Evolutionary conservation across 64 coral and sea anemone genomes (phyloP).

Genomic region (Actinia equina): DNA sequence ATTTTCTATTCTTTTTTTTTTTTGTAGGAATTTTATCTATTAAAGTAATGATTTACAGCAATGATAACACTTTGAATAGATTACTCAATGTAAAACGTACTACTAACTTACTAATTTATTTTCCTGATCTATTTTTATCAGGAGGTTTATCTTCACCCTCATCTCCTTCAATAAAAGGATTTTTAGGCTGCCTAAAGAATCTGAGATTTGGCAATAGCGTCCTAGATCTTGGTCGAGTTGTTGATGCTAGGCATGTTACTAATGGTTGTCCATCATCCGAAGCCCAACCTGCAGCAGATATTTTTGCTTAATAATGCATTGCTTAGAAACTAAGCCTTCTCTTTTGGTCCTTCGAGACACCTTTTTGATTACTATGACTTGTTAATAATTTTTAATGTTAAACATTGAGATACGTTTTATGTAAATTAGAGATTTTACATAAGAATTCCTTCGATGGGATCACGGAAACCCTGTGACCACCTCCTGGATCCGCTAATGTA

Average conservation of each 20-base stretch:
- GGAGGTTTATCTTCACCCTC: not conserved
- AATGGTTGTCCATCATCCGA: constrained; percentile 15
- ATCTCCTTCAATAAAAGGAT: not conserved
- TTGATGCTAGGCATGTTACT: not conserved
- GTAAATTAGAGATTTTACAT: too few relatives aligned
- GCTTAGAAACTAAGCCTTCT: not conserved
- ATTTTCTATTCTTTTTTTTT: too few relatives aligned
- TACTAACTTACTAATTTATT: not conserved
- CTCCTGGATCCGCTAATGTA: too few relatives aligned
- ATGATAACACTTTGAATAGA: too few relatives aligned
- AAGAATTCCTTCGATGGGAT: too few relatives aligned
- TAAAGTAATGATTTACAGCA: too few relatives aligned
- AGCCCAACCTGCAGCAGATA: not conserved
- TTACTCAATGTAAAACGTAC: too few relatives aligned
- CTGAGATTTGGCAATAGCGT: constrained; percentile 4
- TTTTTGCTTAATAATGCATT: not conserved
- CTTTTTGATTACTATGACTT: not conserved
- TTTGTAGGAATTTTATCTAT: too few relatives aligned
- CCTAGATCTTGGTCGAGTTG: constrained; percentile 12
- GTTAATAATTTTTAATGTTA: not conserved
- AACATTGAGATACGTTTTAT: too few relatives aligned
- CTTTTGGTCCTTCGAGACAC: not conserved
- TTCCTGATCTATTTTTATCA: not conserved
- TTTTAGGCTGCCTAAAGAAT: constrained; percentile 38
- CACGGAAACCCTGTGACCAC: too few relatives aligned